Conservation (phyloP, 2,888 invertebrate species). For the Microctonus brassicae region DNA sequence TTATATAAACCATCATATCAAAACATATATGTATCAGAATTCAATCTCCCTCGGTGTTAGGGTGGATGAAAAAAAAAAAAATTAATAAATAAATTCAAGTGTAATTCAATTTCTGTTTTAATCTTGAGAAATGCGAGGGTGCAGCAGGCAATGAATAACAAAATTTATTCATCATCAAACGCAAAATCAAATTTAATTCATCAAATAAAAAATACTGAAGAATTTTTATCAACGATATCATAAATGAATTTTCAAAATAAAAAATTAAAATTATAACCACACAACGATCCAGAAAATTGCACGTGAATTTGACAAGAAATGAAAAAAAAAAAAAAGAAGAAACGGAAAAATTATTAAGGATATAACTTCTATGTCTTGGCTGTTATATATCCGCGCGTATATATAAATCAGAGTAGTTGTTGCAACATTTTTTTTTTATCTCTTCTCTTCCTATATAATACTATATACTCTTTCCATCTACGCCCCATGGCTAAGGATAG, state of each 20-base stretch:
- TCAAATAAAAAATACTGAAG: background rate
- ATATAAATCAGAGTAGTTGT: slow-evolving; percentile 46
- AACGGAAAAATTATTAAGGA: slow-evolving; percentile 17
- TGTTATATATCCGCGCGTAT: background rate
- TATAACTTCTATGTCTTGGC: slow-evolving; percentile 38
- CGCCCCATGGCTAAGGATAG: slow-evolving; percentile 20
- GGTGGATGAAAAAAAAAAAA: background rate
- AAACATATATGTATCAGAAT: background rate
- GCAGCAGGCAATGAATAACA: background rate
- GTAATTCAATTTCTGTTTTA: background rate
- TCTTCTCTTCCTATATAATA: no score
- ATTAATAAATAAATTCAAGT: no score
- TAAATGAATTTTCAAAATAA: no score
- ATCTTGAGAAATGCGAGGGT: background rate
- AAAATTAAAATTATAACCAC: no score
- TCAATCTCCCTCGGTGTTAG: background rate
- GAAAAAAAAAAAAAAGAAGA: slow-evolving; percentile 25
- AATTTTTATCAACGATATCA: background rate
- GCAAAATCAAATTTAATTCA: background rate
- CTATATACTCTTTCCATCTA: slow-evolving; percentile 23
- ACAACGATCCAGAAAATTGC: background rate
- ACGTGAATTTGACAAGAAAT: slow-evolving; percentile 20
- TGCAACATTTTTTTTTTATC: slow-evolving; percentile 42
- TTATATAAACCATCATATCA: background rate
- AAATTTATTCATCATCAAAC: background rate